phyloP scores from a whole-genome alignment of 2,797 vertebrate species.

The Pipistrellus kuhlii region DNA sequence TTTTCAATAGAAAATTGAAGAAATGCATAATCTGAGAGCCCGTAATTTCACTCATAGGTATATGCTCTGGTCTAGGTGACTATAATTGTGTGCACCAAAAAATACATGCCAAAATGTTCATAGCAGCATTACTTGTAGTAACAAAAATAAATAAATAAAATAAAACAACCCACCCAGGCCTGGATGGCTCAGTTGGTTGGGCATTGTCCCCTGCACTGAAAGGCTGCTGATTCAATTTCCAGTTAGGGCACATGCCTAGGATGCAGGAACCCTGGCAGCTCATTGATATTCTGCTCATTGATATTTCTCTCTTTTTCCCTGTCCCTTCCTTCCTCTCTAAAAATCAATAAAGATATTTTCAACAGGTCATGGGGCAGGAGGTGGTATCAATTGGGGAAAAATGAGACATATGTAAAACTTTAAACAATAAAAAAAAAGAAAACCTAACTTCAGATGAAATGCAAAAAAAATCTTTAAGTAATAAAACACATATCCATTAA shows the following conservation, averaged over 20 bases:
- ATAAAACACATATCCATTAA: neutral
- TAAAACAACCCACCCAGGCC: neutral
- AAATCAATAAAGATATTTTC: neutral
- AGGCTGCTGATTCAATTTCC: neutral
- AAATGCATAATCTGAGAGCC: neutral
- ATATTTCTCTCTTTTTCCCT: neutral
- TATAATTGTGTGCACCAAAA: neutral
- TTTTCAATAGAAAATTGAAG: neutral
- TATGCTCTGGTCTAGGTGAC: neutral
- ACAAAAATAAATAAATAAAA: neutral
- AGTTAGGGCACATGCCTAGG: neutral
- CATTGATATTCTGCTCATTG: neutral
- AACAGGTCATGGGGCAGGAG: neutral
- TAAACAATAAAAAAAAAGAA: neutral
- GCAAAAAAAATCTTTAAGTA: neutral
- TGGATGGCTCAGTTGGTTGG: neutral
- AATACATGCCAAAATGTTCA: neutral
- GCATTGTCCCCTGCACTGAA: neutral
- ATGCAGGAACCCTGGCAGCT: neutral
- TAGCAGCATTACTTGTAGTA: neutral
- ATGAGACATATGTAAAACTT: too few species aligned
- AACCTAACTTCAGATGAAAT: conserved; percentile 39
- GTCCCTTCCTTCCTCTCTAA: neutral
- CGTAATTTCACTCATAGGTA: neutral
- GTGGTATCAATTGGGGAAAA: too few species aligned